Evolutionary conservation across 2,797 vertebrate species (phyloP).

Genomic region (Enteromius unitaeniatus): DNA sequence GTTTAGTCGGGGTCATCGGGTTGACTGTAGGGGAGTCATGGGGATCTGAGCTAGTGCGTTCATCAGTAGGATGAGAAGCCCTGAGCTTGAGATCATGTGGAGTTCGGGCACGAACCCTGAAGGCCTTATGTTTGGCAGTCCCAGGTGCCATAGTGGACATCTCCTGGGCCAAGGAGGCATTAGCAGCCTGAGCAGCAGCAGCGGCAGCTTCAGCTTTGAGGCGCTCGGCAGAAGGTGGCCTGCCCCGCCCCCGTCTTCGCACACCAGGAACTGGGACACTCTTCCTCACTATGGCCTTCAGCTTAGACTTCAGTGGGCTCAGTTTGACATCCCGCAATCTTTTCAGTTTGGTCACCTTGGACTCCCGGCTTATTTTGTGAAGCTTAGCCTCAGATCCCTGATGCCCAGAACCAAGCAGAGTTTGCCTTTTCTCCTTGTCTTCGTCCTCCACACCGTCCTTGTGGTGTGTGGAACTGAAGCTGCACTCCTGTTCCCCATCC

Average conservation of each 20-base stretch:
- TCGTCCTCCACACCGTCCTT: conserved; percentile 79
- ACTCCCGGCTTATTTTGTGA: conserved; percentile 73
- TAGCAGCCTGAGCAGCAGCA: conserved; percentile 66
- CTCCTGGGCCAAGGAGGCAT: conserved; percentile 37
- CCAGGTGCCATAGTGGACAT: conserved; percentile 64
- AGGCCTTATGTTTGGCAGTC: conserved; percentile 86
- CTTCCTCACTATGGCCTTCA: conserved; percentile 87
- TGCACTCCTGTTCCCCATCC: conserved; percentile 74
- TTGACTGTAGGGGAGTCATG: conserved; percentile 49
- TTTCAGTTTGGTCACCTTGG: conserved; percentile 89
- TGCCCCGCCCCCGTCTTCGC: conserved; percentile 84
- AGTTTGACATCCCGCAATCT: conserved; percentile 90
- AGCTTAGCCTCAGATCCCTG: conserved; percentile 74
- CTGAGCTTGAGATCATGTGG: conserved; percentile 68
- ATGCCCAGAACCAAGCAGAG: conserved; percentile 83
- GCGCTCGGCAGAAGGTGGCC: conserved; percentile 91
- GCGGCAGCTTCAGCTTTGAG: conserved; percentile 86
- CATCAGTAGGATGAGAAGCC: conserved; percentile 65
- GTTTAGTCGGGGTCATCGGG: conserved; percentile 72
- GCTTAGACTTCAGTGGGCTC: conserved; percentile 90
- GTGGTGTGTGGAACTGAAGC: conserved; percentile 71
- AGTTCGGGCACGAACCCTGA: conserved; percentile 76
- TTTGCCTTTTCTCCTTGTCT: conserved; percentile 83
- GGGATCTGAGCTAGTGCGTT: conserved; percentile 63
- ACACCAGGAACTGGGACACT: conserved; percentile 81